Conservation (phyloP, 2,113 vertebrate genomes). For the Grantiella picta region DNA sequence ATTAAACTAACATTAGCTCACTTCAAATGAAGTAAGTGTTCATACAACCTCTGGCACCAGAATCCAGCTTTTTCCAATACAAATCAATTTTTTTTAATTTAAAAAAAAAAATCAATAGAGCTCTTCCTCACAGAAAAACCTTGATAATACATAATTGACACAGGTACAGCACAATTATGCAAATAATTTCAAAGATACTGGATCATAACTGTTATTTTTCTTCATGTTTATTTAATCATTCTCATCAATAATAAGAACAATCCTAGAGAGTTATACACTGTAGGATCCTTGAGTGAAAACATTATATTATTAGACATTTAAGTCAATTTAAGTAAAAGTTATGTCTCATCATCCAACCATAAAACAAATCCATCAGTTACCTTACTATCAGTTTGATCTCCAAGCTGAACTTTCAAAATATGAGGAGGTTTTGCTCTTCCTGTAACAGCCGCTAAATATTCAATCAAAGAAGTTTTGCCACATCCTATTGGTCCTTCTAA, state of each 20-base stretch:
- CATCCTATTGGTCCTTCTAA: slow-evolving; percentile 96
- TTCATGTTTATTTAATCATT: neutral
- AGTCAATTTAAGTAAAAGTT: neutral
- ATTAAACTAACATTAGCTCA: neutral
- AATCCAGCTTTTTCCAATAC: neutral
- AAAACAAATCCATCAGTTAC: slow-evolving; percentile 64
- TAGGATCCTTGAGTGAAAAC: neutral
- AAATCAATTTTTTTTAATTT: rapidly evolving
- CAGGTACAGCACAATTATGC: neutral
- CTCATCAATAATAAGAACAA: neutral
- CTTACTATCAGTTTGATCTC: slow-evolving; percentile 98
- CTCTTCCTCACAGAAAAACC: neutral
- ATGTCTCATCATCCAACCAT: neutral
- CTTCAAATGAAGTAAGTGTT: neutral
- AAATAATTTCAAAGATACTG: neutral
- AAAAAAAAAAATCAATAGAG: neutral
- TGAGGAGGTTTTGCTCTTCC: slow-evolving; percentile 84
- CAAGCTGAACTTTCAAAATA: slow-evolving; percentile 94
- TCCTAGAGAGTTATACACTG: neutral
- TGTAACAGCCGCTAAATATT: slow-evolving; percentile 85
- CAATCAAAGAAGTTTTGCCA: slow-evolving; percentile 92
- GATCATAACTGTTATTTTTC: neutral
- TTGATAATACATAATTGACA: neutral
- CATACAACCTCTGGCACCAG: neutral
- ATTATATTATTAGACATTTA: neutral